Evolutionary conservation across 2,113 vertebrate genomes (phyloP), one percentile per base, ranked within the genome.

Genomic region (Falcunculus frontatus): DNA sequence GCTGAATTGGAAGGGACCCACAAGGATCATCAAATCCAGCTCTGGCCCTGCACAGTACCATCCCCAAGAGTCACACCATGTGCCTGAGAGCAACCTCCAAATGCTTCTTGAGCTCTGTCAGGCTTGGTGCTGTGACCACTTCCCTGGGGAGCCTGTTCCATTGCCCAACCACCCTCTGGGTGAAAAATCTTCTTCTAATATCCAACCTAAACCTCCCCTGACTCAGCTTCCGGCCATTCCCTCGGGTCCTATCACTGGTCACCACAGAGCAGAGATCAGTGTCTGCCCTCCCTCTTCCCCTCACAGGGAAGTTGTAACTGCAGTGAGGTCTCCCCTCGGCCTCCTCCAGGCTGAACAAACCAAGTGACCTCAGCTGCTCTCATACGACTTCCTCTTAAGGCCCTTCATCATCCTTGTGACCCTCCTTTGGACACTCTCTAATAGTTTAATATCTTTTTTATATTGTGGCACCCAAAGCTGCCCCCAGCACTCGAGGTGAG

Each of bases 221-320:
- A 12, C 13, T 6, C 39, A 53, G 3, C 20, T 33, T 47, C 46
- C 22, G 30, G 11, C 20, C 13, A 3, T 82, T 68, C 10, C 23
- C 39, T 53, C 1, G 0, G 4, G 3, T 12, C 6, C 13, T 60
- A 39, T 30, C 46, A 12, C 6, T 75, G 50, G 19, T n/a, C 33
- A 39, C 42, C 16, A 6, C 4, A 46, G 37, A 39, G 22, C 2
- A 32, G 68, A 46, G 39, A n/a, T 60, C 20, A 14, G 10, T 15
- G 9, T 1, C 46, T 46, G 46, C 6, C 9, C 7, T 16, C 68
- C 4, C 5, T 9, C 8, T 30, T 52, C 13, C 19, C 4, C 46
- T 41, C 7, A 4, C 1, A 1, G 13, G 13, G 25, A 49, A 35
- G 21, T 2, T 16, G 8, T 29, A 13, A 26, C 9, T 27, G n/a